These are phyloP conservation scores for Hipparchia sbordonii DNA, from an alignment of 2,888 invertebrate genomes.

Conservation along the genomic window DNA sequence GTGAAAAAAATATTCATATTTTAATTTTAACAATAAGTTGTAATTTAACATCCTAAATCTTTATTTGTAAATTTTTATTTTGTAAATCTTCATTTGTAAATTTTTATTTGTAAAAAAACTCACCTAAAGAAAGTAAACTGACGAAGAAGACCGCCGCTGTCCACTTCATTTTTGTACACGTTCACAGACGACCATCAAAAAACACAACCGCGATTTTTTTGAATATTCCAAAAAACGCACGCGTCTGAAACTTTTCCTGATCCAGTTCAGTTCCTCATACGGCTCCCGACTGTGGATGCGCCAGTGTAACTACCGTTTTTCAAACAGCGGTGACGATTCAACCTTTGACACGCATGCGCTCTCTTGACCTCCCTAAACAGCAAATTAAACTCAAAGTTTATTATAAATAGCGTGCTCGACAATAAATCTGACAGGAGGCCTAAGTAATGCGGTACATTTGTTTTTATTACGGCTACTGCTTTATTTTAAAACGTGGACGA, in stretches of 20 bases:
- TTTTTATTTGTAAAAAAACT: conserved; percentile 41
- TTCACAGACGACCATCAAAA: conserved; percentile 55
- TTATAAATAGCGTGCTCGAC: conserved; percentile 35
- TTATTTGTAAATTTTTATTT: background rate
- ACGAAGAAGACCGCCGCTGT: conserved; percentile 53
- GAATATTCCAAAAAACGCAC: conserved; percentile 23
- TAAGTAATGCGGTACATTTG: conserved; percentile 15
- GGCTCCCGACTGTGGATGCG: conserved; percentile 53
- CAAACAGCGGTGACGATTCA: conserved; percentile 46
- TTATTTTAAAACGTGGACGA: background rate
- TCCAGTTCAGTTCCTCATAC: conserved; percentile 45
- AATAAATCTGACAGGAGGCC: conserved; percentile 24
- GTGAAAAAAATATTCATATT: background rate
- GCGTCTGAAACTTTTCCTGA: conserved; percentile 62
- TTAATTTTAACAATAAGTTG: background rate
- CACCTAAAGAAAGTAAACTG: conserved; percentile 61
- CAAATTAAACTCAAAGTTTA: conserved; percentile 44
- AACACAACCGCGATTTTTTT: conserved; percentile 48
- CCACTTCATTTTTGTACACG: conserved; percentile 64
- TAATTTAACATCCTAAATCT: background rate
- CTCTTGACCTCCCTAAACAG: conserved; percentile 43
- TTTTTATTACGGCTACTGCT: background rate
- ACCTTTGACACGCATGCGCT: conserved; percentile 70
- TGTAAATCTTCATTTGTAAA: too few species aligned
- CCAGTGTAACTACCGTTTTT: conserved; percentile 53